phyloP scores from a whole-genome alignment of 2,113 vertebrate genomes.

The Chiloscyllium plagiosum region DNA sequence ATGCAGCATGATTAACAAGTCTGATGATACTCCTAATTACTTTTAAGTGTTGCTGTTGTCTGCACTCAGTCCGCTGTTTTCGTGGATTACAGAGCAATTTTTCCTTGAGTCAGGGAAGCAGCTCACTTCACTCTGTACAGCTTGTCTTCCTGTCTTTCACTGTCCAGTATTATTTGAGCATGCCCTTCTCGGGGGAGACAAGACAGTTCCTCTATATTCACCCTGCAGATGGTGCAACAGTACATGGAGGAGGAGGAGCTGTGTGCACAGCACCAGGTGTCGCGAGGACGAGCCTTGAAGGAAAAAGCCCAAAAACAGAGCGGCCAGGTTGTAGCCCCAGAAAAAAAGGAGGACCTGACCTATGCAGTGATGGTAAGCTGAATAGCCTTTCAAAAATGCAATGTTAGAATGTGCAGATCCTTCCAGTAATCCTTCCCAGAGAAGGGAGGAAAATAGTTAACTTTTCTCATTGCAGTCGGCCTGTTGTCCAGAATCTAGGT shows the following conservation, averaged over 20 bases:
- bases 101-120: not conserved
- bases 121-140: not conserved
- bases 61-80: not conserved
- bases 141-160: not conserved
- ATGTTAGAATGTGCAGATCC: not conserved
- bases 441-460: not conserved
- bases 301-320: conserved; percentile 90
- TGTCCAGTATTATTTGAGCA: conserved; percentile 64
- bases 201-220: conserved; percentile 90
- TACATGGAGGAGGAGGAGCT: conserved; percentile 97
- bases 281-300: conserved; percentile 88
- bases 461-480: not conserved
- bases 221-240: conserved; percentile 95
- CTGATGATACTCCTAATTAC: not conserved
- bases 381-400: not conserved
- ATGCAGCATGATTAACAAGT: not conserved
- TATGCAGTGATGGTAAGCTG: not conserved
- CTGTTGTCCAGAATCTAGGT: not conserved
- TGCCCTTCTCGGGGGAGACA: conserved; percentile 83
- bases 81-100: not conserved
- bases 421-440: not conserved
- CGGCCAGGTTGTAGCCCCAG: conserved; percentile 90
- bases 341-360: conserved; percentile 64
- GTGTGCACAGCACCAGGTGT: conserved; percentile 85
- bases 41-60: not conserved